Evolutionary conservation across 2,888 invertebrate species (phyloP).

Genomic region (Tridacna crocea): DNA sequence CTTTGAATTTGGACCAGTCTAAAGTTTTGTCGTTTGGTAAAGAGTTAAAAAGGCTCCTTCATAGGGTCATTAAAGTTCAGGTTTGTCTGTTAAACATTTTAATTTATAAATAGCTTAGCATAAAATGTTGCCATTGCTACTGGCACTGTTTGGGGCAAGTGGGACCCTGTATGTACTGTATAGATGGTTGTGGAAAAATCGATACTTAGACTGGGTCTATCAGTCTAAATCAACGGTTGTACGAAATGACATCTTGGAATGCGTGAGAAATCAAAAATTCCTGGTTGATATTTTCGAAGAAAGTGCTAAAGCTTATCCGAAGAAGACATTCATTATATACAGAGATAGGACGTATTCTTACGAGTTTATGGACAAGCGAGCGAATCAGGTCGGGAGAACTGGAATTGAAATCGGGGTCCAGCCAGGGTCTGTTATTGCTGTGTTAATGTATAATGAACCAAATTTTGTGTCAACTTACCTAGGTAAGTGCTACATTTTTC

Average conservation of each 20-base stretch:
- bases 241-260: background rate
- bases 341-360: conserved; percentile 66
- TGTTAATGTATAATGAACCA: conserved; percentile 71
- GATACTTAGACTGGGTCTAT: conserved; percentile 50
- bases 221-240: conserved; percentile 11
- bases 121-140: conserved; percentile 33
- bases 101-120: background rate
- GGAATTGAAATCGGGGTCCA: conserved; percentile 61
- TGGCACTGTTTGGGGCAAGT: conserved; percentile 22
- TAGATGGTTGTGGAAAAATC: conserved; percentile 32
- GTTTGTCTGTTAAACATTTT: too few relatives aligned
- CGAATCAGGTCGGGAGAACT: conserved; percentile 66
- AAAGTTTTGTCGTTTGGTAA: background rate
- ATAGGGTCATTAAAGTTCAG: too few relatives aligned
- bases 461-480: conserved; percentile 69
- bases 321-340: conserved; percentile 64
- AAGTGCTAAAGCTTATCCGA: conserved; percentile 33
- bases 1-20: background rate
- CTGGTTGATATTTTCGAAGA: conserved; percentile 61
- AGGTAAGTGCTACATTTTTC: conserved; percentile 55
- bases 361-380: conserved; percentile 63
- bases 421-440: conserved; percentile 66
- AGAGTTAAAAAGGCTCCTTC: background rate
- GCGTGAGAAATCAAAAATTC: conserved; percentile 29
- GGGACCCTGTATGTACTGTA: conserved; percentile 40